Base-by-base conservation (phyloP, 1,140 invertebrate species). In the Drosophila tani region DNA sequence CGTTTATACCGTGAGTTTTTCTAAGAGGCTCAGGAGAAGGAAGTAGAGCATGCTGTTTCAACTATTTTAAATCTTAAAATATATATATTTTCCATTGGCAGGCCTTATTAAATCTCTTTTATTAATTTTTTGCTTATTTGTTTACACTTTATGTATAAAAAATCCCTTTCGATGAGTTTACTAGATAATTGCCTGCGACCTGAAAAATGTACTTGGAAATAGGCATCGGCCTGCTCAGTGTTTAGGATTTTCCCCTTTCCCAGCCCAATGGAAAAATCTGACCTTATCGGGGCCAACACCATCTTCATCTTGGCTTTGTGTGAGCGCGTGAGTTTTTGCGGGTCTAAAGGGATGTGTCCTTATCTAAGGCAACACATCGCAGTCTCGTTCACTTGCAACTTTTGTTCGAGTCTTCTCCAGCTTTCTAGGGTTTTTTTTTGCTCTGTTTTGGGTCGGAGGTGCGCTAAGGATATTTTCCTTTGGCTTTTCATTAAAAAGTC, bases 401-500 rank as follows among this genome's bases (percentile, higher is more conserved):
- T 70, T 57, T 68, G 29, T 46, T 24, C 19, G 35, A 45, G 63
- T 32, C 67, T 43, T 12, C 29, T 38, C 29, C 56, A 12, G 69
- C 7, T 27, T 69, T 50, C 59, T 69, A 32, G 14, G 24, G 56
- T 29, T 46, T 46, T 51, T 21, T 43, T 41, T 51, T 35, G 50
- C 17, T 24, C 57, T 56, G 32, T 59, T 53, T 47, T 46, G 35
- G n/a, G 15, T 55, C 19, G 56, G 12, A 45, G 40, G 6, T 59
- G 38, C n/a, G 24, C 63, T 43, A 35, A 59, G 32, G 53, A 50
- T 49, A 47, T 71, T 73, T 40, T 64, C 71, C 41, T 69, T 65
- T 66, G 73, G 77, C 85, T 90, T 88, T 88, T 88, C 84, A 88
- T 88, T 88, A 88, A 88, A 88, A 88, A 75, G 69, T 58, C 57